phyloP scores from a whole-genome alignment of 1,140 invertebrate species.

The Metaphire vulgaris region DNA sequence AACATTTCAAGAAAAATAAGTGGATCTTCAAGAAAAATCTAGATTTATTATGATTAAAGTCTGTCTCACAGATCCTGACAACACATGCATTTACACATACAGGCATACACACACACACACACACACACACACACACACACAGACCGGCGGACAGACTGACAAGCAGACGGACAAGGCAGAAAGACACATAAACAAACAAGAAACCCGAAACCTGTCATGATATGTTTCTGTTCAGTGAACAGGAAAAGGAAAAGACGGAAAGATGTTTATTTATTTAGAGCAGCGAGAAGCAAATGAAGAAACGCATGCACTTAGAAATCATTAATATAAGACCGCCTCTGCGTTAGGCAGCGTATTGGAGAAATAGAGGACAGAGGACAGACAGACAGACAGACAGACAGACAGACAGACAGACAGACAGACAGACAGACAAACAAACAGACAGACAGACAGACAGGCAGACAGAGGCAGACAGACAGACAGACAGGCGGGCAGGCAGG shows the following conservation, averaged over 20 bases:
- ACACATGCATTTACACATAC: no score
- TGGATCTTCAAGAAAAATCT: no score
- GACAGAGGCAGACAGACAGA: conserved; percentile 17
- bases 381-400: background rate
- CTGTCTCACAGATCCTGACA: no score
- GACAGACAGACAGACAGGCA: conserved; percentile 19
- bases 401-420: conserved; percentile 22
- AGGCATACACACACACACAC: no score
- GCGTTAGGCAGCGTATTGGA: no score
- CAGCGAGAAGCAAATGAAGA: background rate
- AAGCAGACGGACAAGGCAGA: no score
- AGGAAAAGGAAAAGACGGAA: background rate
- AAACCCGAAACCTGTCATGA: no score
- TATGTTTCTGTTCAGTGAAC: background rate
- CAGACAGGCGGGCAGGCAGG: conserved; percentile 11
- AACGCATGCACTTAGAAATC: background rate
- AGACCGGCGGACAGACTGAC: no score
- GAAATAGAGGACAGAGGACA: background rate
- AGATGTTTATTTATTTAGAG: background rate
- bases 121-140: no score
- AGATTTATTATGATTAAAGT: no score
- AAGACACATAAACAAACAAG: no score
- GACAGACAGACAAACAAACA: conserved; percentile 14
- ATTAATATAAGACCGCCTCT: background rate
- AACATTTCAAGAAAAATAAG: no score